Evolutionary conservation across 2,797 vertebrate genomes (phyloP).

Genomic region (Esox masquinongy): DNA sequence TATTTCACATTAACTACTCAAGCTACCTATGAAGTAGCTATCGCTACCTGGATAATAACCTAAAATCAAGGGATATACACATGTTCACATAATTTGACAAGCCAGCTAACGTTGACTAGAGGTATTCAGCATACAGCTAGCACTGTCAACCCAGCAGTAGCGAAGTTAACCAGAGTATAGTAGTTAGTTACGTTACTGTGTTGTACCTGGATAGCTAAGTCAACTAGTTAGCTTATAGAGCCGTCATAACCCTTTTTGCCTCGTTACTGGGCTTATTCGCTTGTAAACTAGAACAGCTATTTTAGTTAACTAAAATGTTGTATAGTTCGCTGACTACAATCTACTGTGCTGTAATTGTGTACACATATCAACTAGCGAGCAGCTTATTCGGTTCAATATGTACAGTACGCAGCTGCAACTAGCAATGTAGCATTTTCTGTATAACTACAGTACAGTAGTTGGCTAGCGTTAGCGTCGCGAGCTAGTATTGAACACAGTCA

Average conservation of each 20-base stretch:
- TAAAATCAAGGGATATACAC: too few species aligned
- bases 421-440: constrained; percentile 15
- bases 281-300: not conserved
- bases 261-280: not conserved
- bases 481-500: not conserved
- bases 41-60: too few species aligned
- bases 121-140: too few species aligned
- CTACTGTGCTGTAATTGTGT: too few species aligned
- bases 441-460: not conserved
- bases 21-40: too few species aligned
- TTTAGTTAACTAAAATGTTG: not conserved
- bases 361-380: not conserved
- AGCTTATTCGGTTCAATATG: not conserved
- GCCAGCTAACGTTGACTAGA: too few species aligned
- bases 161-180: too few species aligned
- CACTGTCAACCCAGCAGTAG: too few species aligned
- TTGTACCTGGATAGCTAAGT: not conserved
- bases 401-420: not conserved
- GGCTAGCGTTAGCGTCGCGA: not conserved
- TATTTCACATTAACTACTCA: too few species aligned
- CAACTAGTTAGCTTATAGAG: constrained; percentile 34
- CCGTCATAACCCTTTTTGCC: not conserved
- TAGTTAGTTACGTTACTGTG: not conserved
- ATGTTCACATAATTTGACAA: too few species aligned
- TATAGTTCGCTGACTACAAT: not conserved